Percentiles rank a stretch among this genome's conserved stretches.
Conservation (phyloP, 2,113 vertebrate genomes). For the Cyprinus carpio region DNA sequence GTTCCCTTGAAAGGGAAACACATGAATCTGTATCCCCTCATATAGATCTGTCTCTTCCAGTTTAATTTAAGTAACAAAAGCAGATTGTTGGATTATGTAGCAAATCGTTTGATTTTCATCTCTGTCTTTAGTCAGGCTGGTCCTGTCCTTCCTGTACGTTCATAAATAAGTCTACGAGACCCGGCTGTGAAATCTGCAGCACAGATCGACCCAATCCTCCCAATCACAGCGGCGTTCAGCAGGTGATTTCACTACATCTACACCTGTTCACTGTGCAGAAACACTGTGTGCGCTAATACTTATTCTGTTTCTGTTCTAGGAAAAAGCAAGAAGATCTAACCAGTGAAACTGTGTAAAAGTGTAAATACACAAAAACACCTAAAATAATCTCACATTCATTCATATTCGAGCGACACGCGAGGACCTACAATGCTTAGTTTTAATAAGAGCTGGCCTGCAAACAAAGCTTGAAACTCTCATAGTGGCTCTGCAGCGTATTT, state of each 20-base stretch:
- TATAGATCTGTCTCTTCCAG: not conserved
- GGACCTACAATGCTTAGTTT: not conserved
- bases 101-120: not conserved
- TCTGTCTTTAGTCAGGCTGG: conserved; percentile 78
- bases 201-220: conserved; percentile 75
- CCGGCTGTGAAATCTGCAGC: conserved; percentile 92
- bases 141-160: conserved; percentile 88
- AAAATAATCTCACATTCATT: no score
- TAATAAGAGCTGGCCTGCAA: not conserved
- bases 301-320: not conserved
- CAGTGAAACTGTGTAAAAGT: not conserved
- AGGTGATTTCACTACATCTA: conserved; percentile 54
- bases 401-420: not conserved
- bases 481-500: not conserved
- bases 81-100: not conserved
- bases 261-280: not conserved
- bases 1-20: not conserved
- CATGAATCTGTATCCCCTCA: not conserved
- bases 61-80: not conserved
- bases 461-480: not conserved
- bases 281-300: not conserved
- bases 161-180: conserved; percentile 86
- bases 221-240: conserved; percentile 78
- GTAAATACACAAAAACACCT: not conserved
- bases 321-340: conserved; percentile 18